Percentiles rank a stretch among this genome's conserved stretches.
Evolutionary conservation across 2,113 vertebrate species (phyloP).

Genomic region (Corythornis vintsioides): DNA sequence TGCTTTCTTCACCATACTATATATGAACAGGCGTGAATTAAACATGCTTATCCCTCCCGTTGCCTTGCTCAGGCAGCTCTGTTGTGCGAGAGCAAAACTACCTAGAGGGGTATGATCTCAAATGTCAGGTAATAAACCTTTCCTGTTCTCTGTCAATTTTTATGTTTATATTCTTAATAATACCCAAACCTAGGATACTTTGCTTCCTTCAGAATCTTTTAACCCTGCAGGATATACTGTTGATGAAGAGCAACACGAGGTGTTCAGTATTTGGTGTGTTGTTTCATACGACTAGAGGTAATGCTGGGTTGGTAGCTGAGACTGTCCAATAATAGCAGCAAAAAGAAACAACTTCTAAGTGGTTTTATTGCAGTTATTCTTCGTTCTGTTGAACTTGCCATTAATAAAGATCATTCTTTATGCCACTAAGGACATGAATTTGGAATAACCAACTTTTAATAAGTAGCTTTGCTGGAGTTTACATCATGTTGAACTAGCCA

Average conservation of each 20-base stretch:
- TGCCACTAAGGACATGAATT: accelerated
- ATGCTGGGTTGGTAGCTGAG: neutral
- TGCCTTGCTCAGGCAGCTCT: neutral
- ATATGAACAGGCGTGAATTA: neutral
- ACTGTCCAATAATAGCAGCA: neutral
- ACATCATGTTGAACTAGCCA: neutral
- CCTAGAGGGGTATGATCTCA: neutral
- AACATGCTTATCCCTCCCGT: neutral
- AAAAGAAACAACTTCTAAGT: neutral
- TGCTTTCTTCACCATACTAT: conserved; percentile 5
- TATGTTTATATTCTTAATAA: conserved; percentile 12
- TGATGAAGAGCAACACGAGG: neutral
- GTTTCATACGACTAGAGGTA: neutral
- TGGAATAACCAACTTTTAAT: neutral
- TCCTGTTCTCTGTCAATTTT: neutral
- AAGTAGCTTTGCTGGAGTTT: neutral
- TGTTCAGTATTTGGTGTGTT: neutral
- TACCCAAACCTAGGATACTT: neutral
- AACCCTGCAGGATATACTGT: neutral
- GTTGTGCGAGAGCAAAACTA: neutral
- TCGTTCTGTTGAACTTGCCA: neutral
- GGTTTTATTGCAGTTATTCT: neutral
- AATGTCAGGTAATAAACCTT: conserved; percentile 11
- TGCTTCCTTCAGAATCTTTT: neutral
- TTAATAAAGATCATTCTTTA: neutral